Evolutionary conservation across 2,797 vertebrate species (phyloP).

Genomic region (Cyprinodon diabolis): DNA sequence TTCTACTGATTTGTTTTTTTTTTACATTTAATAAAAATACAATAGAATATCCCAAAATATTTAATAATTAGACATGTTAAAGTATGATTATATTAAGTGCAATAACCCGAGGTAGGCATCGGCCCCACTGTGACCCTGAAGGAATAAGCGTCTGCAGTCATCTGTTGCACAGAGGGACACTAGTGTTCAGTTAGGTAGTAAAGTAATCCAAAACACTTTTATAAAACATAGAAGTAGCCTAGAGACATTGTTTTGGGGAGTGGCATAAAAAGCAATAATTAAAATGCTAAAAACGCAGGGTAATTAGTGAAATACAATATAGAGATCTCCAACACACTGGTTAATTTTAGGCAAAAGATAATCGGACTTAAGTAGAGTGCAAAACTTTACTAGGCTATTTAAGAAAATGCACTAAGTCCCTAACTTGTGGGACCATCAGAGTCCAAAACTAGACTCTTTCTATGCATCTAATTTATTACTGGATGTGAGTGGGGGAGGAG

Average conservation of each 20-base stretch:
- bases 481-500: conserved; percentile 30
- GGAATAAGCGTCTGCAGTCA: too few relatives aligned
- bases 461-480: conserved; percentile 27
- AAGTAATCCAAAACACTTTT: neutral
- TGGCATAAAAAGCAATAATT: neutral
- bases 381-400: neutral
- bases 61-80: too few relatives aligned
- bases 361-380: neutral
- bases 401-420: neutral
- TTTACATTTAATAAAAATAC: too few relatives aligned
- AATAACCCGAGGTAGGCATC: too few relatives aligned
- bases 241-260: neutral
- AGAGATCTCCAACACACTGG: neutral
- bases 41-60: too few relatives aligned
- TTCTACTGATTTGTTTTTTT: too few relatives aligned
- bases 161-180: too few relatives aligned
- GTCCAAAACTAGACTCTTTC: conserved; percentile 10
- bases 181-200: neutral
- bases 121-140: too few relatives aligned
- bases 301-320: neutral
- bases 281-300: neutral
- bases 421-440: conserved; percentile 9
- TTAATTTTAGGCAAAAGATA: neutral
- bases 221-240: neutral
- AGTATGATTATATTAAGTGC: too few relatives aligned